Conservation (phyloP, 2,888 invertebrate species). For the Stenoptilia bipunctidactyla region DNA sequence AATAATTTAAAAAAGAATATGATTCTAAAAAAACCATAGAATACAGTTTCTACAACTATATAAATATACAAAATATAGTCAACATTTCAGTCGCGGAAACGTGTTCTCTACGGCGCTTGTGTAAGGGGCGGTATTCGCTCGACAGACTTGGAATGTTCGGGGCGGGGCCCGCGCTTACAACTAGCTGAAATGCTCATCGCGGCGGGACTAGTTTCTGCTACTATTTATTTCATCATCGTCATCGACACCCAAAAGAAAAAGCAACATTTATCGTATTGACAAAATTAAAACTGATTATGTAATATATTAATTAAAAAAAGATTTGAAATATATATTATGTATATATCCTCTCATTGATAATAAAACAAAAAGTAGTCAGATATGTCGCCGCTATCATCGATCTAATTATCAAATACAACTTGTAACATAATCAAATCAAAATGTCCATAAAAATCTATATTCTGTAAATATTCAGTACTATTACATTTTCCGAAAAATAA, state of each 20-base stretch:
- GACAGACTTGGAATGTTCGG: slow-evolving; percentile 54
- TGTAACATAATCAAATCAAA: neutral
- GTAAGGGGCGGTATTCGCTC: no score
- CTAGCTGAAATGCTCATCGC: slow-evolving; percentile 59
- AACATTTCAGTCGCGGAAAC: slow-evolving; percentile 21
- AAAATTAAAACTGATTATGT: neutral
- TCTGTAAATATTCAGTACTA: slow-evolving; percentile 9
- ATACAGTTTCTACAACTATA: slow-evolving; percentile 26
- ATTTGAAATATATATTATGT: slow-evolving; percentile 22
- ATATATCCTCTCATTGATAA: slow-evolving; percentile 10
- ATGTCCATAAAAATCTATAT: slow-evolving; percentile 13
- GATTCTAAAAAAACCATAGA: slow-evolving; percentile 45
- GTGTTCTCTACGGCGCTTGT: no score
- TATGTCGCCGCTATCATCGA: slow-evolving; percentile 38
- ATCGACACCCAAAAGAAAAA: neutral
- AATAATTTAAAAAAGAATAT: no score
- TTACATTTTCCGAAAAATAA: slow-evolving; percentile 3
- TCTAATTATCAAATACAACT: neutral
- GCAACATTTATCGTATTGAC: no score
- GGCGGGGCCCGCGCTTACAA: no score
- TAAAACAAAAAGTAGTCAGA: slow-evolving; percentile 49
- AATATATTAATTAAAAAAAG: slow-evolving; percentile 20
- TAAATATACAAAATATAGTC: slow-evolving; percentile 31
- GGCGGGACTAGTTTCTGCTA: slow-evolving; percentile 60
- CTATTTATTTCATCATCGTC: slow-evolving; percentile 43